Percentiles rank a stretch among this genome's conserved stretches.
Evolutionary conservation across 2,888 invertebrate species (phyloP).

Genomic region (Siphonodentalium dalli): DNA sequence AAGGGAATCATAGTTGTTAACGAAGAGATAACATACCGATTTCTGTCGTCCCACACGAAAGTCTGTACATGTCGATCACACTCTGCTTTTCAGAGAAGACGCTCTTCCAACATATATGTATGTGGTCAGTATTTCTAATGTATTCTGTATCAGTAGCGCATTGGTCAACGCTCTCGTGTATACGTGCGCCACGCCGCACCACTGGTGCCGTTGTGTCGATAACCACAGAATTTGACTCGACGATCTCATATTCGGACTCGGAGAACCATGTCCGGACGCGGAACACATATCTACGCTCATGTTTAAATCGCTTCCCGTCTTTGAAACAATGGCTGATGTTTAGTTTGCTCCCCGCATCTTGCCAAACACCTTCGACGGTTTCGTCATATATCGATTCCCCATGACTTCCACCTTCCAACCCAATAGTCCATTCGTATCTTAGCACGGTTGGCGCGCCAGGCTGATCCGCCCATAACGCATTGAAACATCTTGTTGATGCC

Average conservation of each 20-base stretch:
- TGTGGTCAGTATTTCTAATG: conserved; percentile 1
- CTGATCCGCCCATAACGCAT: too few relatives aligned
- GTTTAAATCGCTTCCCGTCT: conserved; percentile 3
- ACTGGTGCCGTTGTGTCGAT: conserved; percentile 31
- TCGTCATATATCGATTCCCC: conserved; percentile 32
- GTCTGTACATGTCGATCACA: conserved; percentile 14
- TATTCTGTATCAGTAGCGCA: conserved; percentile 26
- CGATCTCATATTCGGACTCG: conserved; percentile 8
- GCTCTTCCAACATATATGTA: conserved; percentile 26
- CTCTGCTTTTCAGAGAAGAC: conserved; percentile 29
- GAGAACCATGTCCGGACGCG: conserved; percentile 33
- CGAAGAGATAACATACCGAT: conserved; percentile 13
- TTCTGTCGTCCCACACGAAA: conserved; percentile 27
- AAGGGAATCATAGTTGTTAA: too few relatives aligned
- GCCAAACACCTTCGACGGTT: conserved; percentile 27
- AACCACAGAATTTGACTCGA: conserved; percentile 18
- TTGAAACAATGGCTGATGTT: conserved; percentile 27
- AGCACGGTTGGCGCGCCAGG: neutral
- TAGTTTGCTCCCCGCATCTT: conserved; percentile 24
- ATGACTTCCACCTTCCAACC: conserved; percentile 13
- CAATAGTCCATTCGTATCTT: conserved; percentile 36
- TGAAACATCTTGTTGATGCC: too few relatives aligned
- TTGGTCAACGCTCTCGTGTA: conserved; percentile 22
- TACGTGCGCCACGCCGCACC: conserved; percentile 14
- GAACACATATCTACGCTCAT: conserved; percentile 21